Evolutionary conservation across 92 coral and sea anemone species (phyloP), one percentile per base, ranked within the genome.

Genomic region (Palythoa caribaeorum): DNA sequence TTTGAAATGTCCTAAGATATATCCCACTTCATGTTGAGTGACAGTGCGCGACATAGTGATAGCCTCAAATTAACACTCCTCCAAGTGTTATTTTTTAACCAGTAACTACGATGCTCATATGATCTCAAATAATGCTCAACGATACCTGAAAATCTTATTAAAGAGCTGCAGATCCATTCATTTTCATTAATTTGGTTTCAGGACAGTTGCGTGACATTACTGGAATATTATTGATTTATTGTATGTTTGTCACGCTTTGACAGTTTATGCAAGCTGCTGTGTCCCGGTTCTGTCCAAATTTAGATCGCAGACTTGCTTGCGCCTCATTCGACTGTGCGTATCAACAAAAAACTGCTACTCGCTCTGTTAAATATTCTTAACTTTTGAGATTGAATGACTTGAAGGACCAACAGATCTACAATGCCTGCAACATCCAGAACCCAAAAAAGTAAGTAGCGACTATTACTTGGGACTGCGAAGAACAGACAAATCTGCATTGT

Each of bases 381-480:
- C 53, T 71, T 59, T 81, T 48, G 39, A 14, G 76, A 39, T 66
- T 66, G 86, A 81, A 81, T 81, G 86, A 65, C 40, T 65, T 81
- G 63, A 69, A 66, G 86, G 17, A 13, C 71, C 40, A 39, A 81
- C 60, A 20, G 12, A 13, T n/a, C 11, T 35, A 68, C 86, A 35
- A 81, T 81, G 86, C 86, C 86, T 63, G 75, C 86, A 35, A 81
- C 86, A 9, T 81, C 86, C 20, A 74, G 86, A 71, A 81, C 86
- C 63, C 75, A 35, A 44, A 81, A 81, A 65, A 38, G 86, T 81
- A 47, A 65, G 86, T 65, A 13, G 53, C 36, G 20, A 8, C 59
- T 48, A 48, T 5, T 35, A 6, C 59, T 66, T 1, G 12, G 71
- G 57, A 44, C 75, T 80, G 55, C 38, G 40, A 80, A 63, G 74